Conservation (phyloP, 2,888 invertebrate genomes). For the Drosophila affinis region DNA sequence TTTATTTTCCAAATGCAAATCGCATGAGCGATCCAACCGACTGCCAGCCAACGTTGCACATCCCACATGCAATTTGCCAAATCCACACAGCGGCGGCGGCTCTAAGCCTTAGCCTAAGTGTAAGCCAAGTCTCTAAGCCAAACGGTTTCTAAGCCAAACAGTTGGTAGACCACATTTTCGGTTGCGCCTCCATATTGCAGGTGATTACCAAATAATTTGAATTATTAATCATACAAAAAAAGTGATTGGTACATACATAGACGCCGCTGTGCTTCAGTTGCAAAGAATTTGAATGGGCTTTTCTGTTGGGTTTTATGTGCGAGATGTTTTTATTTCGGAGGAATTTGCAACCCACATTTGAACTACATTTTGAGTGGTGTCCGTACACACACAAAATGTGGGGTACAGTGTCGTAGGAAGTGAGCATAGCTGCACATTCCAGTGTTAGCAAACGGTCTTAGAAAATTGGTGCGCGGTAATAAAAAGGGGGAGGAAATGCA, state of each 20-base stretch:
- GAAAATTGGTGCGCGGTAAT: not conserved
- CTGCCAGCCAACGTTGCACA: slow-evolving; percentile 68
- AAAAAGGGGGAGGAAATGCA: not conserved
- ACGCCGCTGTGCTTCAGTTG: slow-evolving; percentile 23
- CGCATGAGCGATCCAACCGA: slow-evolving; percentile 52
- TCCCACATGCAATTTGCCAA: slow-evolving; percentile 68
- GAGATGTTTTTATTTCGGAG: not conserved
- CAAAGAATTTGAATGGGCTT: slow-evolving; percentile 36
- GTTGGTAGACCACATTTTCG: slow-evolving; percentile 66
- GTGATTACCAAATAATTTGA: slow-evolving; percentile 71
- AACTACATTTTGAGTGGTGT: not conserved
- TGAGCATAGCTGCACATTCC: not conserved
- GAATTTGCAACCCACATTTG: slow-evolving; percentile 25
- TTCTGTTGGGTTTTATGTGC: not conserved
- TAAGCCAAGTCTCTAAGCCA: slow-evolving; percentile 39
- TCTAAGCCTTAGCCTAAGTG: slow-evolving; percentile 1
- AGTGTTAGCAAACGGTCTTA: not conserved
- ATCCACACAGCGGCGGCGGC: slow-evolving; percentile 41
- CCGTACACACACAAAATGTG: not conserved
- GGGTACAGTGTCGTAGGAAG: not conserved
- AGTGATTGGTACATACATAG: slow-evolving; percentile 53
- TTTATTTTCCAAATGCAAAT: slow-evolving; percentile 60
- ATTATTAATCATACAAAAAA: slow-evolving; percentile 65
- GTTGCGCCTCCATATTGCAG: slow-evolving; percentile 38
- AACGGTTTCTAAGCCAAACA: slow-evolving; percentile 30